Conservation (phyloP, 2,888 invertebrate species). For the Eupeodes luniger region DNA sequence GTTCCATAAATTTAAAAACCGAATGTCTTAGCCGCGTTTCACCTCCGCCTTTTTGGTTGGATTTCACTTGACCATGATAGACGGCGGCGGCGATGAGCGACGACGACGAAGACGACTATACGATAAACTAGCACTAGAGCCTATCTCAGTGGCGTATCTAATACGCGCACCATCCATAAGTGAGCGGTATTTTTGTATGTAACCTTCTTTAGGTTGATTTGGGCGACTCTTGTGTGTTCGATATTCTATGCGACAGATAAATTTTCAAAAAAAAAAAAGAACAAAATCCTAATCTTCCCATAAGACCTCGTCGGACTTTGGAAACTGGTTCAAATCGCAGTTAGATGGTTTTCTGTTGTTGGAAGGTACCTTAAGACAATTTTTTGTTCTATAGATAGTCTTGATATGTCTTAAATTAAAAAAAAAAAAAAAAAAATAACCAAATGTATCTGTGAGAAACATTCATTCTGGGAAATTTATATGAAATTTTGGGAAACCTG, state of each 20-base stretch:
- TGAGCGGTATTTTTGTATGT: conserved; percentile 70
- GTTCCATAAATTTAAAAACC: conserved; percentile 74
- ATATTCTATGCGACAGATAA: conserved; percentile 75
- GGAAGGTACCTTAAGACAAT: conserved; percentile 12
- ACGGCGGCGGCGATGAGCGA: conserved; percentile 39
- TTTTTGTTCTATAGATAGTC: conserved; percentile 1
- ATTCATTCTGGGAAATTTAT: conserved; percentile 76
- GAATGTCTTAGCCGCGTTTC: conserved; percentile 63
- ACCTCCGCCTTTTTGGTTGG: conserved; percentile 39
- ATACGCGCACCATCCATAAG: conserved; percentile 66
- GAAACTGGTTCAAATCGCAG: conserved; percentile 75
- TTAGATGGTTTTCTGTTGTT: conserved; percentile 52
- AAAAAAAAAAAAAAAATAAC: conserved; percentile 26
- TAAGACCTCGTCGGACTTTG: conserved; percentile 34
- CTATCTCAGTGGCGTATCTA: conserved; percentile 74
- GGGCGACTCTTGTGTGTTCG: conserved; percentile 51
- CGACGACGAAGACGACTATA: too few relatives aligned
- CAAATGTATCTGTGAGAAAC: conserved; percentile 71
- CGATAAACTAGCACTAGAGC: conserved; percentile 40
- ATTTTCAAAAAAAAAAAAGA: conserved; percentile 47
- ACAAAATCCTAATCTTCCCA: conserved; percentile 69
- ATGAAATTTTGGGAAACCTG: conserved; percentile 76
- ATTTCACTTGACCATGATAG: conserved; percentile 74
- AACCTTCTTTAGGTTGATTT: conserved; percentile 23
- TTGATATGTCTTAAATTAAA: neutral